These are phyloP conservation scores for Norana najaformis DNA, from an alignment of 2,888 invertebrate genomes.

Conservation along the genomic window DNA sequence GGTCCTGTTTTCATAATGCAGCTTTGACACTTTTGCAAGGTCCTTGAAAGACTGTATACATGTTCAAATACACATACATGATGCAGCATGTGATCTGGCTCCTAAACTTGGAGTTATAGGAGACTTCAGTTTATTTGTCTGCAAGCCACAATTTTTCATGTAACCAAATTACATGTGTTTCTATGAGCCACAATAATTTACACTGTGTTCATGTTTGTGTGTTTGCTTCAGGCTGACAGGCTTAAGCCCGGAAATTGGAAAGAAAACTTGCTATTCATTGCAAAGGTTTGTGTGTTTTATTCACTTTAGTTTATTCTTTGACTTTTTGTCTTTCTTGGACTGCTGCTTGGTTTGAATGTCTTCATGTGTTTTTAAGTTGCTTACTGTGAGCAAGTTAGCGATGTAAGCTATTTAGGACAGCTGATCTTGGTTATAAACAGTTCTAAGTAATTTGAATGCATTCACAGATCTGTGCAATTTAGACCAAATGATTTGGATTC, in stretches of 20 bases:
- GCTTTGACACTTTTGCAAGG: too few relatives aligned
- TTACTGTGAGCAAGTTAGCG: not conserved
- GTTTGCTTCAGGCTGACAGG: conserved; percentile 54
- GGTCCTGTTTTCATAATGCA: too few relatives aligned
- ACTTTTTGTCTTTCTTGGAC: not conserved
- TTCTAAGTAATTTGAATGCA: not conserved
- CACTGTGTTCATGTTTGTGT: not conserved
- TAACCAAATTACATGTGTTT: not conserved
- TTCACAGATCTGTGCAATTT: not conserved
- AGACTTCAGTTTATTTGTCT: not conserved
- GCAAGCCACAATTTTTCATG: not conserved
- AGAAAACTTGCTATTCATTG: conserved; percentile 63
- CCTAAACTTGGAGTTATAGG: too few relatives aligned
- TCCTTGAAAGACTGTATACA: too few relatives aligned
- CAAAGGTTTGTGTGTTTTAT: conserved; percentile 51
- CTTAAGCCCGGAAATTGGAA: conserved; percentile 62
- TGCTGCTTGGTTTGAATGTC: not conserved
- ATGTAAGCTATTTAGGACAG: not conserved
- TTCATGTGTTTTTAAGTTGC: not conserved
- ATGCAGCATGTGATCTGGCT: too few relatives aligned
- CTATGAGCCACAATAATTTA: not conserved
- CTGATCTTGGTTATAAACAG: not conserved
- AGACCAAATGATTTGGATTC: not conserved
- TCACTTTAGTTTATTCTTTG: not conserved
- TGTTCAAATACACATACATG: too few relatives aligned